phyloP scores from a whole-genome alignment of 92 coral and sea anemone genomes.

The Hydrozoanthus gracilis region DNA sequence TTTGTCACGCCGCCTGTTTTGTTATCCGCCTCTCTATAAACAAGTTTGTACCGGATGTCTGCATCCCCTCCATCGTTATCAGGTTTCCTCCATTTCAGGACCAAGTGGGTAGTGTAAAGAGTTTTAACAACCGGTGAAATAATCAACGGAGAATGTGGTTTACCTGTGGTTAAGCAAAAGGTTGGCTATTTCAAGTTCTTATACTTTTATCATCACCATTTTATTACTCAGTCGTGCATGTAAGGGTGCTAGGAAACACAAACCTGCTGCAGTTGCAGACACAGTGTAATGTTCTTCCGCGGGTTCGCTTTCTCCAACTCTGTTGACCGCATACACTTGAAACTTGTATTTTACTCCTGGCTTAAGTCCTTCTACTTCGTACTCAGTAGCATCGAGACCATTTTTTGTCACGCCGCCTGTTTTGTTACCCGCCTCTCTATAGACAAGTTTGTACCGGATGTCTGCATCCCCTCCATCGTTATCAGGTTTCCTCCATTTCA shows the following conservation, averaged over 20 bases:
- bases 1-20: background rate
- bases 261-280: conserved; percentile 18
- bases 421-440: background rate
- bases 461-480: conserved; percentile 19
- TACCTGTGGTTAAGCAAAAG: background rate
- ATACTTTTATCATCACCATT: too few relatives aligned
- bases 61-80: conserved; percentile 21
- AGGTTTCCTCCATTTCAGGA: conserved; percentile 34
- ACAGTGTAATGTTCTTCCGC: background rate
- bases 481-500: conserved; percentile 34
- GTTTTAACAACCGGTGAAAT: background rate
- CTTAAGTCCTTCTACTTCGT: background rate
- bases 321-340: conserved; percentile 31
- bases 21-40: background rate
- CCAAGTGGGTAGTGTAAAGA: background rate
- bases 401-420: background rate
- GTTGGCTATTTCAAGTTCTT: background rate
- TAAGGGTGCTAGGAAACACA: background rate
- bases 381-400: background rate
- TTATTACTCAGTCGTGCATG: too few relatives aligned
- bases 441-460: conserved; percentile 27
- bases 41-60: conserved; percentile 24
- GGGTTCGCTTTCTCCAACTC: conserved; percentile 12
- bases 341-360: conserved; percentile 19
- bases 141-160: conserved; percentile 15